Evolutionary conservation across 2,113 vertebrate species (phyloP), one percentile per base, ranked within the genome.

Genomic region (Sebastes schlegelii): DNA sequence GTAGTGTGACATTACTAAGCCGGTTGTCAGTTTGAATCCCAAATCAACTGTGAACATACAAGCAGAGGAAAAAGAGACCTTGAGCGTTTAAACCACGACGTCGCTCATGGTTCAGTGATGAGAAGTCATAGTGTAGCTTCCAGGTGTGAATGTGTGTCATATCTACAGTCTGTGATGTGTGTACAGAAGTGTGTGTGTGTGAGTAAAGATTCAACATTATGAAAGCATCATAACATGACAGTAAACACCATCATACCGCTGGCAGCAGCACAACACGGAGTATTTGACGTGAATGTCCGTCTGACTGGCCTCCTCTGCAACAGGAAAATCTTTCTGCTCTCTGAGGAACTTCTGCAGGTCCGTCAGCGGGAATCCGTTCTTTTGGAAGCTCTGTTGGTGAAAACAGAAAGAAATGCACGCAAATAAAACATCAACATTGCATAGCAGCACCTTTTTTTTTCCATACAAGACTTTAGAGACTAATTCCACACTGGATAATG

Each of bases 281-380:
- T 88, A 87, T 62, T 76, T 54, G 11, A 88, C 68, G 0, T 66
- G 14, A 21, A 60, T 26, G 2, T 85, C 87, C 0, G 60, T 55
- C 34, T 79, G 85, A 89, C 82, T 77, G 78, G 79, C 91, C 62
- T 88, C 90, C 16, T 94, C 94, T 57, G 34, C 58, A n/a, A 40
- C 63, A 63, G 79, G 70, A 57, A 91, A 73, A 71, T 93, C 93
- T 7, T 83, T 88, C 21, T 84, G 91, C 10, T 95, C 96, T 84
- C 90, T 95, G 21, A 99, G 93, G 90, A 99, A 99, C 93, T 95
- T 95, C 43, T 97, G 96, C 72, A 99, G 95, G 78, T 98, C 97
- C 0, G 98, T 99, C 89, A 92, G 76, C 2, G 98, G 98, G 92
- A 98, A 97, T 4, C 97, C 97, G 74, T 95, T 94, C 78, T 94